Evolutionary conservation across 35 echinoderm and acorn worm species (phyloP), one percentile per base, ranked within the genome.

Genomic region (Stichopus chloronotus): DNA sequence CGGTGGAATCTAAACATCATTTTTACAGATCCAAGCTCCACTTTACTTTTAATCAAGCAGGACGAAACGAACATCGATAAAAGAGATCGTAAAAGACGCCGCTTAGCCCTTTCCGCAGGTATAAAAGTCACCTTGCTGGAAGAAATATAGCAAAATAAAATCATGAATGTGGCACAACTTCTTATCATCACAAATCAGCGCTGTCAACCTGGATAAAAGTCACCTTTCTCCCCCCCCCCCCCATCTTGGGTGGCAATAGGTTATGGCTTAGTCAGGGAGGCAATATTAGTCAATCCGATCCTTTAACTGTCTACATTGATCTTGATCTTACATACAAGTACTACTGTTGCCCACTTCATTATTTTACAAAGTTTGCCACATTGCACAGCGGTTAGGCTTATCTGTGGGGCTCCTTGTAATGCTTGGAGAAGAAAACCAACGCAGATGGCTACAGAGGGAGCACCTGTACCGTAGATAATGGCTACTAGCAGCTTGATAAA

Each of bases 101-200:
- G 87, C 71, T 89, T 89, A 25, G 87, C 60, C 87, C 87, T 89
- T 72, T 55, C 87, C 25, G 6, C 14, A 24, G 22, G 87, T 54
- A 89, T 89, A 89, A 89, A 89, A 89, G 87, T 89, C 87, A 89
- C 22, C 87, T 55, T 52, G 59, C 60, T 7, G 87, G 87, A 89
- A 89, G 87, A 89, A 89, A 89, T 89, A 89, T 89, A 54, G 87
- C 65, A 65, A 71, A 89, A 89, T 89, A 89, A 89, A 89, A 71
- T 72, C 87, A 89, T 89, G 87, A 89, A 89, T 89, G 87, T 89
- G 55, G 57, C 25, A 19, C 87, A 21, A 89, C 57, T 13, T 89
- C 57, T 89, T 72, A 89, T 89, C 65, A 89, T 63, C 60, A 61
- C 87, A 89, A 89, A 89, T 89, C 87, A 89, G 30, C 4, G 61